A percentile compares a stretch with the other conserved stretches of the same genome.
Evolutionary conservation across 2,888 invertebrate genomes (phyloP).

Genomic region (Seira sanloemensis): DNA sequence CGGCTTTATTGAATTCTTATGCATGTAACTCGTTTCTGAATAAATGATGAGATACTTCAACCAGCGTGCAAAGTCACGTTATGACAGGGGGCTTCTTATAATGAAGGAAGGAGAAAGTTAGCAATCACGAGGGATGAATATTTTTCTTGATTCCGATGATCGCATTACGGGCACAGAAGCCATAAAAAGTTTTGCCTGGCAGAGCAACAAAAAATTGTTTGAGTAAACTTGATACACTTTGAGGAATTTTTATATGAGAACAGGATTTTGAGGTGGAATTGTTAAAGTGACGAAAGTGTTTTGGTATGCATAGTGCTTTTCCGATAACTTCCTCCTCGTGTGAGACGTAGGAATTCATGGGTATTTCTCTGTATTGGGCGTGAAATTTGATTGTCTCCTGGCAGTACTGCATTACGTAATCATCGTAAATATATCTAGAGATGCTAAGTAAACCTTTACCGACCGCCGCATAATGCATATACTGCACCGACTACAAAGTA

Average conservation of each 20-base stretch:
- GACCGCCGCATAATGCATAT: not conserved
- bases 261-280: not conserved
- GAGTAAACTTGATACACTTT: not conserved
- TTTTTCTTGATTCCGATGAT: conserved; percentile 56
- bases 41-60: conserved; percentile 47
- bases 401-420: conserved; percentile 23
- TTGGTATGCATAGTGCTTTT: conserved; percentile 6
- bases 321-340: not conserved
- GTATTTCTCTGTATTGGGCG: conserved; percentile 37
- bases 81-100: conserved; percentile 18
- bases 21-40: conserved; percentile 7
- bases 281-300: not conserved
- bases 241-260: not conserved
- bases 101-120: conserved; percentile 6
- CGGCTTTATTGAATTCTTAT: not conserved
- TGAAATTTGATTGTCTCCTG: conserved; percentile 70
- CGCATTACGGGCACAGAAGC: conserved; percentile 27
- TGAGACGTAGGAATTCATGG: not conserved
- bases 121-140: conserved; percentile 44
- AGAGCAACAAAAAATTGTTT: not conserved
- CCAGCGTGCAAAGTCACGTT: conserved; percentile 22
- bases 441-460: not conserved
- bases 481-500: not conserved
- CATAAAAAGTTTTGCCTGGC: conserved; percentile 6
- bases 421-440: not conserved